These are phyloP conservation scores for Clamator glandarius DNA, from an alignment of 2,797 vertebrate genomes.

Conservation along the genomic window DNA sequence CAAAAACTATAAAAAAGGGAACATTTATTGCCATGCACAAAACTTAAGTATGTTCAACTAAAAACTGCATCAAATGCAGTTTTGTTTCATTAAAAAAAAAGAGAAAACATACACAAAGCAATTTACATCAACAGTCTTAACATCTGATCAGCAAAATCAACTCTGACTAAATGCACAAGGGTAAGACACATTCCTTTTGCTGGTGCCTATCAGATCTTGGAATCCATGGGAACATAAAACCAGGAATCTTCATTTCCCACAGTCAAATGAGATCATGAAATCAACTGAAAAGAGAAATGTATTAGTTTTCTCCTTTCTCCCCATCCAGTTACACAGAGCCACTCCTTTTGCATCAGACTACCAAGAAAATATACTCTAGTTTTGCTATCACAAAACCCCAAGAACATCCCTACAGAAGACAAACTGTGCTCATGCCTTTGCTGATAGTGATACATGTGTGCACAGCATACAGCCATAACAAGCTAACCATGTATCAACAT, in stretches of 20 bases:
- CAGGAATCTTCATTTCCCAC: slow-evolving; percentile 65
- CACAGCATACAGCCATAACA: neutral
- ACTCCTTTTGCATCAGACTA: neutral
- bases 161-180: slow-evolving; percentile 72
- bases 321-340: neutral
- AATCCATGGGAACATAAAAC: slow-evolving; percentile 66
- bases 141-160: slow-evolving; percentile 69
- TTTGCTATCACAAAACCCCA: neutral
- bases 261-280: slow-evolving; percentile 78
- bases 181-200: slow-evolving; percentile 80
- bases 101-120: slow-evolving; percentile 58
- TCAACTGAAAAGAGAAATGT: slow-evolving; percentile 77
- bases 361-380: neutral
- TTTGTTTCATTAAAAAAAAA: neutral
- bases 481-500: neutral
- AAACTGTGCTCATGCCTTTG: neutral
- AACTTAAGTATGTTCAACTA: slow-evolving; percentile 66
- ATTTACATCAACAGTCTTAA: slow-evolving; percentile 74
- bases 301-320: slow-evolving; percentile 41
- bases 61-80: slow-evolving; percentile 74
- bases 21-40: slow-evolving; percentile 74
- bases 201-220: slow-evolving; percentile 82
- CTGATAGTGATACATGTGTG: neutral
- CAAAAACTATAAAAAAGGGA: slow-evolving; percentile 76
- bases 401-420: neutral